Conservation (phyloP, 2,888 invertebrate genomes). For the Melanotus villosus region DNA sequence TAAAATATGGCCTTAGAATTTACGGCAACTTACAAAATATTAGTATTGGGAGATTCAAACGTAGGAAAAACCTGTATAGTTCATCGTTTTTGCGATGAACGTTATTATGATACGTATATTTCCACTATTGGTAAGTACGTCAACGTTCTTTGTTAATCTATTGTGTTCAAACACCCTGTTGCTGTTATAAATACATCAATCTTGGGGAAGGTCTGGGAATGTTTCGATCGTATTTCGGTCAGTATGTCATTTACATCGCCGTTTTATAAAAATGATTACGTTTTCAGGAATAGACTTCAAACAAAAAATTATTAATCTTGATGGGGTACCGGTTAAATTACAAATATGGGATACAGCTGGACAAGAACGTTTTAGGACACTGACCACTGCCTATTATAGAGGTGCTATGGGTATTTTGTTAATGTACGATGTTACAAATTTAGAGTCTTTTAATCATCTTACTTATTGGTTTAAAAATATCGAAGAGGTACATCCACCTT, state of each 20-base stretch:
- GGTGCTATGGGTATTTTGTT: constrained; percentile 93
- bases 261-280: not conserved
- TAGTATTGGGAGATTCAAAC: constrained; percentile 90
- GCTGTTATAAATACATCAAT: constrained; percentile 19
- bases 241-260: constrained; percentile 9
- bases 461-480: constrained; percentile 93
- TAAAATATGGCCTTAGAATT: constrained; percentile 85
- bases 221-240: not conserved
- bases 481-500: constrained; percentile 77
- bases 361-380: constrained; percentile 79
- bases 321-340: constrained; percentile 87
- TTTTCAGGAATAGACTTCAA: constrained; percentile 89
- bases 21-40: constrained; percentile 88
- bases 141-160: not conserved
- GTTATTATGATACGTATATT: constrained; percentile 92
- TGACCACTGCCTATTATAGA: constrained; percentile 90
- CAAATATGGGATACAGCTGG: constrained; percentile 94
- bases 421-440: constrained; percentile 92
- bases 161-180: constrained; percentile 21
- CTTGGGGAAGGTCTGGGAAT: constrained; percentile 40
- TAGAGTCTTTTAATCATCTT: constrained; percentile 91
- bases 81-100: constrained; percentile 90
- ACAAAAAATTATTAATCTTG: constrained; percentile 89
- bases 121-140: constrained; percentile 86
- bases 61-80: constrained; percentile 93